Percentiles rank a stretch among this genome's conserved stretches.
These are phyloP conservation scores for Melitaea athalia DNA, from an alignment of 2,888 invertebrate genomes.

Conservation along the genomic window DNA sequence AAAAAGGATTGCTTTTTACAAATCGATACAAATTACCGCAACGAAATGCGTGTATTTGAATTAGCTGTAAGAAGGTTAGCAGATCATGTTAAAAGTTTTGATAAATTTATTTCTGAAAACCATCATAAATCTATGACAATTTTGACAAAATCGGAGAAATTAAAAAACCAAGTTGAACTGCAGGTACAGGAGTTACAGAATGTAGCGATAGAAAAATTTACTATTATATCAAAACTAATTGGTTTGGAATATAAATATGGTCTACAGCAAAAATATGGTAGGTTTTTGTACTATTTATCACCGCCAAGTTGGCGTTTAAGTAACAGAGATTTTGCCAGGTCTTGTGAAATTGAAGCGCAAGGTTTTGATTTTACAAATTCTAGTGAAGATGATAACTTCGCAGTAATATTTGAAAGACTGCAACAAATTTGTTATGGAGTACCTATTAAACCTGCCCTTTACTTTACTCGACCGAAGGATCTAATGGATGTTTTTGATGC, in stretches of 20 bases:
- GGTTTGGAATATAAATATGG: conserved; percentile 84
- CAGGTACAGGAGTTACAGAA: conserved; percentile 70
- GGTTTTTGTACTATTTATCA: conserved; percentile 86
- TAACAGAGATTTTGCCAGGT: conserved; percentile 76
- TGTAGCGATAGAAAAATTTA: conserved; percentile 64
- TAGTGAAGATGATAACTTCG: conserved; percentile 67
- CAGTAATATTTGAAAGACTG: conserved; percentile 72
- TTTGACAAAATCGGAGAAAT: conserved; percentile 75
- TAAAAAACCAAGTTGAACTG: conserved; percentile 64
- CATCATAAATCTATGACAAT: conserved; percentile 83
- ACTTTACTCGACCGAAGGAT: conserved; percentile 80
- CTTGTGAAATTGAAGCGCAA: conserved; percentile 70
- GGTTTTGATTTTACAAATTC: conserved; percentile 68
- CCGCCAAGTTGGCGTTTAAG: conserved; percentile 83
- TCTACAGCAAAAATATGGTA: conserved; percentile 84
- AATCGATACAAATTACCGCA: conserved; percentile 78
- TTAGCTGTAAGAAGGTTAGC: conserved; percentile 71
- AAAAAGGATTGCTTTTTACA: conserved; percentile 75
- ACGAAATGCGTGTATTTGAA: conserved; percentile 78
- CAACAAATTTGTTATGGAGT: conserved; percentile 64
- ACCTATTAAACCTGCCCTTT: conserved; percentile 77
- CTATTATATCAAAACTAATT: conserved; percentile 73
- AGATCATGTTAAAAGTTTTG: conserved; percentile 81
- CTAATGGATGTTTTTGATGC: conserved; percentile 81
- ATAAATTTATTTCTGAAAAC: conserved; percentile 83